Percentiles rank a stretch among this genome's conserved stretches.
phyloP scores from a whole-genome alignment of 2,113 vertebrate species.

The Budorcas taxicolor region DNA sequence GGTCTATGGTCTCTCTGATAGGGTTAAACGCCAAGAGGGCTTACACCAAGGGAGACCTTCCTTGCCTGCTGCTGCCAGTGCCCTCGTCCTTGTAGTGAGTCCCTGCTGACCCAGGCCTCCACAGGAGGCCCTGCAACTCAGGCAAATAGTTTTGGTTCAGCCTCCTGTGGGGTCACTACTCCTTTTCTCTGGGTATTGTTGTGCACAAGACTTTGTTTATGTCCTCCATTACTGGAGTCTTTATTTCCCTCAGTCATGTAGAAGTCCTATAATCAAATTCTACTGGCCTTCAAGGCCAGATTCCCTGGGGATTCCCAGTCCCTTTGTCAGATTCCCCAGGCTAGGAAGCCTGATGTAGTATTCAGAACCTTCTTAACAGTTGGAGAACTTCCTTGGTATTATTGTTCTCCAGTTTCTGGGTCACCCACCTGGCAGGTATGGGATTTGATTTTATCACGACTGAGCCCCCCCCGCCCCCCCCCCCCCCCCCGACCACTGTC shows the following conservation, averaged over 20 bases:
- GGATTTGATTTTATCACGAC: neutral
- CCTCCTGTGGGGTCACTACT: neutral
- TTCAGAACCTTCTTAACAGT: neutral
- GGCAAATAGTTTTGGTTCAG: neutral
- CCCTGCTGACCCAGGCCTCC: neutral
- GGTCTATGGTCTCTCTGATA: neutral
- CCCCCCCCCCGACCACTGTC: no score
- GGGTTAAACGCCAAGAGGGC: neutral
- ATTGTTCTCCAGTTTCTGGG: neutral
- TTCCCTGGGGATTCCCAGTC: neutral
- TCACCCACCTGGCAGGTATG: neutral
- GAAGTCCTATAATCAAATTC: neutral
- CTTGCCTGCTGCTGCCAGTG: neutral
- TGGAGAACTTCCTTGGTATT: neutral
- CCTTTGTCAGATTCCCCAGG: neutral
- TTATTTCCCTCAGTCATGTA: neutral
- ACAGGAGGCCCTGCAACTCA: neutral
- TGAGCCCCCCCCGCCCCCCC: rapidly evolving
- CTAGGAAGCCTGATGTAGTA: neutral
- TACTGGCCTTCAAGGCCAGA: neutral
- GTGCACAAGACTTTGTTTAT: neutral
- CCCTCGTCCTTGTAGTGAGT: neutral
- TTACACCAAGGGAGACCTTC: neutral
- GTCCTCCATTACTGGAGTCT: neutral
- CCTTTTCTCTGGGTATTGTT: neutral